These are phyloP conservation scores for Mormyrops attenuatus DNA, from an alignment of 2,797 vertebrate species.

Conservation along the genomic window DNA sequence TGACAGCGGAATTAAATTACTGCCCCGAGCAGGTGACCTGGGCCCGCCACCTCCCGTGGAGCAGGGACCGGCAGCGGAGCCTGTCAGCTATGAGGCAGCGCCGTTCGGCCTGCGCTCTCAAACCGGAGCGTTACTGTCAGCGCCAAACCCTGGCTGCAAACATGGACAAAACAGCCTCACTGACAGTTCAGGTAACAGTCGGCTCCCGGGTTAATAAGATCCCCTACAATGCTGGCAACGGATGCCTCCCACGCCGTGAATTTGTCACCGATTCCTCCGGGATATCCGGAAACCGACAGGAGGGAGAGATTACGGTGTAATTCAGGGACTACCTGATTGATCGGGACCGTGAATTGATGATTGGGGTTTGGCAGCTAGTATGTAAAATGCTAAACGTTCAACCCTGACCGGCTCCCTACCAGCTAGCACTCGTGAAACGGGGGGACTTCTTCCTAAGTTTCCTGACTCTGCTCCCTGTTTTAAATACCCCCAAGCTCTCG, in stretches of 20 bases:
- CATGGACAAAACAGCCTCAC: neutral
- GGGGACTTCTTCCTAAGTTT: neutral
- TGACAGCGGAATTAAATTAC: conserved; percentile 8
- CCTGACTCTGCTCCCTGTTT: neutral
- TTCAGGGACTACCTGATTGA: neutral
- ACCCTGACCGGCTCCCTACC: neutral
- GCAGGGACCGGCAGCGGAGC: neutral
- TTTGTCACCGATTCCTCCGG: neutral
- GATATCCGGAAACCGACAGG: neutral
- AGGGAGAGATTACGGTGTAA: neutral
- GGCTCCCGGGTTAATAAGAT: neutral
- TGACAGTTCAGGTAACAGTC: neutral
- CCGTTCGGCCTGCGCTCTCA: neutral
- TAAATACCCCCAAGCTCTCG: neutral
- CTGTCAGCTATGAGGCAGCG: neutral
- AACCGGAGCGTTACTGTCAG: neutral
- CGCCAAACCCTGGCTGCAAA: neutral
- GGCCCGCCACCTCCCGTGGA: neutral
- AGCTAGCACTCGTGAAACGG: neutral
- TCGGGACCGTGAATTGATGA: neutral
- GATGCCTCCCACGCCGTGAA: neutral
- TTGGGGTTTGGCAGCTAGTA: neutral
- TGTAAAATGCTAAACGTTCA: neutral
- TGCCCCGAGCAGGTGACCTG: conserved; percentile 1
- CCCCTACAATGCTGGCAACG: neutral